These are phyloP conservation scores for Momotus momota DNA, from an alignment of 2,797 vertebrate species.

Conservation along the genomic window DNA sequence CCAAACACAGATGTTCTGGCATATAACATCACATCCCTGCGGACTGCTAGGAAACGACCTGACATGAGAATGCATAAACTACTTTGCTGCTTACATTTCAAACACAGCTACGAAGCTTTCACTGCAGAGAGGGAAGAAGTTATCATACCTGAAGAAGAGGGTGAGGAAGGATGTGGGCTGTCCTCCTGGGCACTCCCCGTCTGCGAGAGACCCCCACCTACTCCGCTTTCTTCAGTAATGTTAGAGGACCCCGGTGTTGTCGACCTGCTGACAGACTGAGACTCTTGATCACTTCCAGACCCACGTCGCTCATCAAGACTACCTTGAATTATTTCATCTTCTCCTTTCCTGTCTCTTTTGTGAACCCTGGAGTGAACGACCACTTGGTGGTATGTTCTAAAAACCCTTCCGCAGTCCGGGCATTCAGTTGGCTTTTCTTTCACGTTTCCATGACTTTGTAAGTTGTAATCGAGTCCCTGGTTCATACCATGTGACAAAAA, in stretches of 20 bases:
- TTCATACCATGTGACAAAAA: conserved; percentile 89
- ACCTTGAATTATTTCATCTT: conserved; percentile 88
- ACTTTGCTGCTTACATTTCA: background rate
- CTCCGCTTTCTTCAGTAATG: conserved; percentile 95
- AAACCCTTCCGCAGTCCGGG: conserved; percentile 94
- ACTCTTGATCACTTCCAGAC: conserved; percentile 97
- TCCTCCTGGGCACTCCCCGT: conserved; percentile 97
- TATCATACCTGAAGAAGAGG: conserved; percentile 93
- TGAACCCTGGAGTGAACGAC: conserved; percentile 97
- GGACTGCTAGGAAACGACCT: conserved; percentile 11
- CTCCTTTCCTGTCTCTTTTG: conserved; percentile 89
- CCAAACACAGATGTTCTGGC: conserved; percentile 45
- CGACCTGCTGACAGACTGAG: conserved; percentile 97
- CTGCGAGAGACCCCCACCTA: conserved; percentile 94
- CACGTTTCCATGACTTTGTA: conserved; percentile 81
- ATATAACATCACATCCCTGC: background rate
- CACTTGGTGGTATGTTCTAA: conserved; percentile 98
- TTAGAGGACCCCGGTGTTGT: conserved; percentile 98
- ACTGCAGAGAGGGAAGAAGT: conserved; percentile 14
- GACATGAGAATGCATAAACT: conserved; percentile 1
- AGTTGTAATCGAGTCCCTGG: conserved; percentile 90
- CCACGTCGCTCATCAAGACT: conserved; percentile 92
- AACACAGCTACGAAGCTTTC: background rate
- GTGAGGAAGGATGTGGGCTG: conserved; percentile 97
- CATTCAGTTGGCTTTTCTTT: conserved; percentile 98